A percentile compares a stretch with the other conserved stretches of the same genome.
Evolutionary conservation across 1,140 invertebrate genomes (phyloP).

Genomic region (Chironomus tepperi): DNA sequence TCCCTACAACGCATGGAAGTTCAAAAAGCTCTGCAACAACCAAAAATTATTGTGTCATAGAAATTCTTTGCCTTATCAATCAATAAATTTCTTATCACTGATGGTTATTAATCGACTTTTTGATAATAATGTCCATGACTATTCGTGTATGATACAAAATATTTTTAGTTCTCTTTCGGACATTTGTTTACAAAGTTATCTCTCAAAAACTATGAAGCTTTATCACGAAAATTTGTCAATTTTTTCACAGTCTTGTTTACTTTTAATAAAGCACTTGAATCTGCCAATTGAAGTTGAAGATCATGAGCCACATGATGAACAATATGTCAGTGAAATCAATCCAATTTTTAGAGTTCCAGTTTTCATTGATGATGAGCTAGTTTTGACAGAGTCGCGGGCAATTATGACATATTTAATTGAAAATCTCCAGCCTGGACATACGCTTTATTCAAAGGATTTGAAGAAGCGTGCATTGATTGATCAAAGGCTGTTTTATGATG

Average conservation of each 20-base stretch:
- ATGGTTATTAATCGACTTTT: too few relatives aligned
- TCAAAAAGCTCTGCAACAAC: not conserved
- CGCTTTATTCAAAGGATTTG: slow-evolving; percentile 49
- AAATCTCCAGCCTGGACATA: slow-evolving; percentile 42
- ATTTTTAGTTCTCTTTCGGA: not conserved
- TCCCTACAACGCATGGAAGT: not conserved
- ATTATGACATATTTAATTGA: slow-evolving; percentile 34
- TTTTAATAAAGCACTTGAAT: not conserved
- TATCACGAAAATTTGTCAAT: not conserved
- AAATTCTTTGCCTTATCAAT: too few relatives aligned
- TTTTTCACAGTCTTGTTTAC: not conserved
- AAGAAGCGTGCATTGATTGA: slow-evolving; percentile 46
- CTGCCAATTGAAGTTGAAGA: not conserved
- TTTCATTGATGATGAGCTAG: slow-evolving; percentile 31
- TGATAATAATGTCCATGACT: not conserved
- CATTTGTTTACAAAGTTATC: too few relatives aligned
- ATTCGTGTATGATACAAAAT: too few relatives aligned
- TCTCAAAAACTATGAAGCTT: not conserved
- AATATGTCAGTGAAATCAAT: slow-evolving; percentile 28
- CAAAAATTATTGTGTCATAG: too few relatives aligned
- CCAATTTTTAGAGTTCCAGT: slow-evolving; percentile 34
- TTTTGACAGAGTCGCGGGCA: slow-evolving; percentile 31
- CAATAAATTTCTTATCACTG: too few relatives aligned
- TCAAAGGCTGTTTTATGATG: slow-evolving; percentile 49
- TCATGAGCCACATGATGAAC: not conserved